Evolutionary conservation across 1,140 invertebrate species (phyloP), one percentile per base, ranked within the genome.

Genomic region (Drosophila repleta): DNA sequence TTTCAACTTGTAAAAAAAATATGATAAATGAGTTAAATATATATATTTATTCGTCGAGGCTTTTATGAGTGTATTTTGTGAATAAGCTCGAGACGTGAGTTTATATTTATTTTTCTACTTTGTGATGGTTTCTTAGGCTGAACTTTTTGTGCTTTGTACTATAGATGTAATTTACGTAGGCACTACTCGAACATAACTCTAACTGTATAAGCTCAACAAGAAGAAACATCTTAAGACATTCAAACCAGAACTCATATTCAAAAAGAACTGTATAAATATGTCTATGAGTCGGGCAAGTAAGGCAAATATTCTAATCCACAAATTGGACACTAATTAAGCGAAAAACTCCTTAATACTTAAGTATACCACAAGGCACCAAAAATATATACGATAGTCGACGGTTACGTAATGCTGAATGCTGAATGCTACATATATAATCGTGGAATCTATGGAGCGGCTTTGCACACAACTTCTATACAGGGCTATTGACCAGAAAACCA

Each of bases 51-150:
- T 37, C 26, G 29, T 46, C 55, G 11, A 37, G 15, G 21, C 41
- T 46, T 29, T 56, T 56, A 24, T 45, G 67, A 13, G 49, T 63
- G 58, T 76, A 49, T 55, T 17, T 60, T 53, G 55, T 66, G 70
- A 60, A 74, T 74, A 66, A 58, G 69, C 39, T 65, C 57, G 67
- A 77, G 62, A 66, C 58, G 65, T 46, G 69, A 72, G 76, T 80
- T 75, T 72, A 76, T 76, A 87, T 76, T 84, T 88, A 87, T 87
- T 70, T 77, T 87, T 85, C 78, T 85, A 88, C 83, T 87, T 87
- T 88, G 82, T 87, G 82, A 85, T 87, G 82, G 82, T 87, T 87
- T 87, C 83, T 88, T 85, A 85, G 83, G 82, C 82, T 87, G 82
- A 87, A 88, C 78, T 78, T 81, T 81, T 84, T 85, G 71, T 77